Evolutionary conservation across 2,888 invertebrate genomes (phyloP).

Genomic region (Paralinhomoeus sp.): DNA sequence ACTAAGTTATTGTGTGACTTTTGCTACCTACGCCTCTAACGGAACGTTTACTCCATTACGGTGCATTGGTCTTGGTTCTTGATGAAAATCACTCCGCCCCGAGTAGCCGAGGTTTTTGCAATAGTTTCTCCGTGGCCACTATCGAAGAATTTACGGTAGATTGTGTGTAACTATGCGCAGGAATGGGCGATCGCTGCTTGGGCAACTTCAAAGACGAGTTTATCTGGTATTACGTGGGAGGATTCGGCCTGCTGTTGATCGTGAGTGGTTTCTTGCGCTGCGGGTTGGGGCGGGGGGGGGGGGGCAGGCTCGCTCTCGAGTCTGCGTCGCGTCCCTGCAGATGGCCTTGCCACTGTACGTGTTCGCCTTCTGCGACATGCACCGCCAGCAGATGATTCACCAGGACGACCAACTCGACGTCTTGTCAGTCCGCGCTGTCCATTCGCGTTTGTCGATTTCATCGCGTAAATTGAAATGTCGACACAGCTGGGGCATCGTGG

Average conservation of each 20-base stretch:
- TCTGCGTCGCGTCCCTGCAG: neutral
- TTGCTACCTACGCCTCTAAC: too few relatives aligned
- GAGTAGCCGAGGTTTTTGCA: too few relatives aligned
- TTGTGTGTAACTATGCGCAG: neutral
- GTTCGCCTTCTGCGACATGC: slow-evolving; percentile 1
- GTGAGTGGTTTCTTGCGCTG: neutral
- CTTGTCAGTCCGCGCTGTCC: neutral
- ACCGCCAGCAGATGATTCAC: neutral
- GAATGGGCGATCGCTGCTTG: slow-evolving; percentile 3
- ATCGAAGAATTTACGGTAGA: too few relatives aligned
- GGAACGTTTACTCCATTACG: too few relatives aligned
- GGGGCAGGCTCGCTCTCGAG: too few relatives aligned
- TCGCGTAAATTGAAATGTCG: neutral
- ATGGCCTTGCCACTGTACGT: neutral
- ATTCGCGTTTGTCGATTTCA: too few relatives aligned
- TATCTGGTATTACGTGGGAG: slow-evolving; percentile 2
- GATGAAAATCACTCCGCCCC: too few relatives aligned
- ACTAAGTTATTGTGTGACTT: too few relatives aligned
- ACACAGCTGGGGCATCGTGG: slow-evolving; percentile 1
- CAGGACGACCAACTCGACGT: slow-evolving; percentile 1
- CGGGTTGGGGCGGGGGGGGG: too few relatives aligned
- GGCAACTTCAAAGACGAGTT: slow-evolving; percentile 1
- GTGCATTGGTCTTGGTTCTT: too few relatives aligned
- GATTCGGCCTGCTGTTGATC: neutral
- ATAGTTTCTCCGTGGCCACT: too few relatives aligned